Evolutionary conservation across 2,113 vertebrate genomes (phyloP).

Genomic region (Psammodynastes pulverulentus): DNA sequence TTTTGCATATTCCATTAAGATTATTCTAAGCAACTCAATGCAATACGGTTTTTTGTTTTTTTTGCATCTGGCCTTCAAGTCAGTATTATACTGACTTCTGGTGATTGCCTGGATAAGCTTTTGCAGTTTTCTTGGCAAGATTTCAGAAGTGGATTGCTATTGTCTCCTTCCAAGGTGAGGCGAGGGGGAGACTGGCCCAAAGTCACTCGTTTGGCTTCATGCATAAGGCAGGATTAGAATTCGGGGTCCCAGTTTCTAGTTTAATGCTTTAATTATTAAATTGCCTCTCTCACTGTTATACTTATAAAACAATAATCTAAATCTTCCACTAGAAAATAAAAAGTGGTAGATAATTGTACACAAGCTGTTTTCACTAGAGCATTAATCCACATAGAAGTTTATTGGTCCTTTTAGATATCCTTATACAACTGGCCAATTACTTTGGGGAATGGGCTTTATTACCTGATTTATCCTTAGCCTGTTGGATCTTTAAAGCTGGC

Average conservation of each 20-base stretch:
- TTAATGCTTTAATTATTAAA: neutral
- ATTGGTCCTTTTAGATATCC: neutral
- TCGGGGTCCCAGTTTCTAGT: neutral
- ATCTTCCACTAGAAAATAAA: neutral
- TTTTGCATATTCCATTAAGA: slow-evolving; percentile 17
- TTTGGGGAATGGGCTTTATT: neutral
- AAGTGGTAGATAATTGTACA: neutral
- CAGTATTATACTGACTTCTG: neutral
- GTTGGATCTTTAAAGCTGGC: neutral
- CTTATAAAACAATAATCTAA: neutral
- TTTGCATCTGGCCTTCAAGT: slow-evolving; percentile 4
- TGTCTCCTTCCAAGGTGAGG: neutral
- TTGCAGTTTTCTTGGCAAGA: neutral
- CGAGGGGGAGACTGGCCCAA: neutral
- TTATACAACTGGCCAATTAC: neutral
- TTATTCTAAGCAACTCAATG: neutral
- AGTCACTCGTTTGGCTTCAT: neutral
- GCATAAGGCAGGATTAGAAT: neutral
- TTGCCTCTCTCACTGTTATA: neutral
- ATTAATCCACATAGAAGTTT: neutral
- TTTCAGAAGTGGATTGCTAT: neutral
- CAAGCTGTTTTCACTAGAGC: neutral
- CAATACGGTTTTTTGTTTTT: neutral
- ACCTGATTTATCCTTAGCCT: neutral
- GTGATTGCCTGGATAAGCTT: neutral